Evolutionary conservation across 2,797 vertebrate genomes (phyloP), one percentile per base, ranked within the genome.

Genomic region (Streptopelia turtur): DNA sequence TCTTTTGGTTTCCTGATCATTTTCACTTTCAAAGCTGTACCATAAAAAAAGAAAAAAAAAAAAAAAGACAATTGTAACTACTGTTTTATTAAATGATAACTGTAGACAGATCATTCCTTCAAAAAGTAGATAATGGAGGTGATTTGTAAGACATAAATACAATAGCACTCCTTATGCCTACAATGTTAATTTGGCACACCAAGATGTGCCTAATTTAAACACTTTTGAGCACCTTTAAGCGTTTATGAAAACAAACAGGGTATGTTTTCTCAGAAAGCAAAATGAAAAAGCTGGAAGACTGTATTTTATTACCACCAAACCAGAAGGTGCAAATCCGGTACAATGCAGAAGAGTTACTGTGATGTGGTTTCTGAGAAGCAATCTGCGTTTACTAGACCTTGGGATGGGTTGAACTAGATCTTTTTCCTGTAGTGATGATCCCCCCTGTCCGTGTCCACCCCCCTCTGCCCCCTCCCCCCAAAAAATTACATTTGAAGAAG

Each of bases 161-260:
- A 57, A 49, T 8, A 69, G 31, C 41, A 63, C 13, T 61, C 55
- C 63, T 78, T 72, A 76, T 72, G 77, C n/a, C 59, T 78, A 47
- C 27, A 23, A 18, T 24, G 16, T 63, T 87, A 66, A 61, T 83
- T 70, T 65, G 20, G 33, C 63, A 70, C 49, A 20, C 50, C 5
- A 6, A 23, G 28, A 41, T 57, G 61, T 76, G 65, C 49, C 35
- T 64, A 25, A 24, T 68, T 90, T 78, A 92, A 87, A 84, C 65
- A 74, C 53, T 72, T 74, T 28, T 12, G 31, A 93, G 79, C 27
- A 41, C 33, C 85, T 90, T 16, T 4, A 87, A 91, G 41, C 28
- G 57, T 16, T 87, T 75, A 60, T 1, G 50, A 83, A 94, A 93
- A 93, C 61, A 95, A 94, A 76, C 33, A 85, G 37, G 79, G 12